Conservation (phyloP, 2,113 vertebrate genomes). For the Chaetura pelagica region DNA sequence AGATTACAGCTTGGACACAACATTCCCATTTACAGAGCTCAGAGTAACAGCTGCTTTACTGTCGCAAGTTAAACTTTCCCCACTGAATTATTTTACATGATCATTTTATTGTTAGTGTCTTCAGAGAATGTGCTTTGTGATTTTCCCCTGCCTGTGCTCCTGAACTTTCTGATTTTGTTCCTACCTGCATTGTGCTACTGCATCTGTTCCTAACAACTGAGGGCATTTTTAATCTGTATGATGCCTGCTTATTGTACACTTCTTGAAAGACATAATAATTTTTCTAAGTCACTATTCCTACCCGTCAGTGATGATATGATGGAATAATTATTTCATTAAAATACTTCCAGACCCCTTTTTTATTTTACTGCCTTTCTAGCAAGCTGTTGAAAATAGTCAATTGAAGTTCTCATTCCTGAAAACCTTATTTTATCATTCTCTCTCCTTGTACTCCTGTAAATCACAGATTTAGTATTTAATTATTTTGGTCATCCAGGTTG, state of each 20-base stretch:
- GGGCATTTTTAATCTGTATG: not conserved
- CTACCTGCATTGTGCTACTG: not conserved
- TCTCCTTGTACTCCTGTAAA: not conserved
- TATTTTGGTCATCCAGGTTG: not conserved
- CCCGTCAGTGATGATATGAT: not conserved
- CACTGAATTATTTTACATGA: constrained; percentile 5
- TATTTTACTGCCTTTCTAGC: not conserved
- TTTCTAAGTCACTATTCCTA: not conserved
- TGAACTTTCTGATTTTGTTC: not conserved
- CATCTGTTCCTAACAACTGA: not conserved
- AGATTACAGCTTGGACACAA: constrained; percentile 44
- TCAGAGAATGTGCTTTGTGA: not conserved
- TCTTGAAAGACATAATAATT: not conserved
- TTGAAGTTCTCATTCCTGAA: not conserved
- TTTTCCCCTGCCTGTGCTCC: not conserved
- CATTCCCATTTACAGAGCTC: constrained; percentile 34
- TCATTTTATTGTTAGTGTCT: not conserved
- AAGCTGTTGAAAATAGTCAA: not conserved
- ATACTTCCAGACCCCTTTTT: not conserved
- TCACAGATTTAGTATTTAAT: not conserved
- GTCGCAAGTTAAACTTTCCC: not conserved
- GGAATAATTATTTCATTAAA: not conserved
- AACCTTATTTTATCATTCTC: not conserved
- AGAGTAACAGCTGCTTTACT: constrained; percentile 1
- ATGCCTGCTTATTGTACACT: not conserved